phyloP scores from a whole-genome alignment of 2,113 vertebrate genomes.

The Psilopogon haemacephalus region DNA sequence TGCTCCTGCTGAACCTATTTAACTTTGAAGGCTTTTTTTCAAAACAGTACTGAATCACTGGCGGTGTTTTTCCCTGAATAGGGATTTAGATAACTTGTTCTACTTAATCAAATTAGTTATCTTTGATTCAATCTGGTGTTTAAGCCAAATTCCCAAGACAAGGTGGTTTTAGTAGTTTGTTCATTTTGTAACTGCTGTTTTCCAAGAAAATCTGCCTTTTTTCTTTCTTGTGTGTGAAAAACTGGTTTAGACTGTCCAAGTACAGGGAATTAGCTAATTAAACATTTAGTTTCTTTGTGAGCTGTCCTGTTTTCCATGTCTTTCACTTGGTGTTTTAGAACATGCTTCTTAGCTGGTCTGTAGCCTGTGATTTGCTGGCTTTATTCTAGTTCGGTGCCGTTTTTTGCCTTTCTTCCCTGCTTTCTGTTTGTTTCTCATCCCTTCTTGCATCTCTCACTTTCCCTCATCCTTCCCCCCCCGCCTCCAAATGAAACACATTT shows the following conservation, averaged over 20 bases:
- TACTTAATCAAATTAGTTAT: constrained; percentile 53
- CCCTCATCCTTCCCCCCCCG: too few relatives aligned
- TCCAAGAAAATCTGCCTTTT: not conserved
- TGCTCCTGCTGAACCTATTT: not conserved
- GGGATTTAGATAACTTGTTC: constrained; percentile 49
- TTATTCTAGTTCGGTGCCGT: not conserved
- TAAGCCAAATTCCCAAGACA: constrained; percentile 29
- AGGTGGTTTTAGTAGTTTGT: constrained; percentile 1
- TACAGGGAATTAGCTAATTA: not conserved
- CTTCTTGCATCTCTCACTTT: not conserved
- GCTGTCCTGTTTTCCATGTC: not conserved
- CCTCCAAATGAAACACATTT: too few relatives aligned
- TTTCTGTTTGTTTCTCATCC: not conserved
- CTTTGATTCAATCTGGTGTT: constrained; percentile 22
- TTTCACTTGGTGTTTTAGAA: not conserved
- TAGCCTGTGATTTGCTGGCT: not conserved
- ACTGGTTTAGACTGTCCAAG: not conserved
- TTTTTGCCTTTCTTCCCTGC: not conserved
- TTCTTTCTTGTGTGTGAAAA: not conserved
- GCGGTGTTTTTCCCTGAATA: not conserved
- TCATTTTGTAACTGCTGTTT: not conserved
- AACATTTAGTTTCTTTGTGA: not conserved
- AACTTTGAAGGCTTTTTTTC: not conserved
- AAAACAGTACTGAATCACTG: not conserved
- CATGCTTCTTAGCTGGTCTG: not conserved